Evolutionary conservation across 2,113 vertebrate genomes (phyloP), one percentile per base, ranked within the genome.

Genomic region (Chaetodon trifascialis): DNA sequence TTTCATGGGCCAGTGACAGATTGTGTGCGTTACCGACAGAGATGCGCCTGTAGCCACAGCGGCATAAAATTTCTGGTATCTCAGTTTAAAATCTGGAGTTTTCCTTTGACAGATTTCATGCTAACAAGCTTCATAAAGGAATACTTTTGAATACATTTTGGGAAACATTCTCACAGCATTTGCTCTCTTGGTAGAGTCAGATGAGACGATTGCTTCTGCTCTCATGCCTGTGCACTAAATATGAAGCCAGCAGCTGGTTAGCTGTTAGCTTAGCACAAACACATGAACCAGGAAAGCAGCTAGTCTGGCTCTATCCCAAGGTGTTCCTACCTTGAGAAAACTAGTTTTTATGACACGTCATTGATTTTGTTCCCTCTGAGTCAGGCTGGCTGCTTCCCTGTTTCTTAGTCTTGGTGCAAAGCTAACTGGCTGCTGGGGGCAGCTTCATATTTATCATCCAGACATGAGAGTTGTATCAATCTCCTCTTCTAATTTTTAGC

Each of bases 1-100:
- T 23, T 30, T 46, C 83, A 65, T 47, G 76, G 66, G 9, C 19
- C 52, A 60, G 23, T 38, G 30, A 46, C 19, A 64, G 38, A 47
- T 11, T 38, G 15, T 49, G 69, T 64, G n/a, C 21, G 40, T 21
- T 5, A 40, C 11, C n/a, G 12, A 44, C 14, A 25, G 15, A 68
- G 62, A 34, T 46, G 16, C 16, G 44, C 11, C 42, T 67, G 42
- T 46, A n/a, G 52, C 12, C 38, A 21, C 49, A 54, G 60, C 10
- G 9, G 49, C 34, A 42, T 19, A 21, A 36, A 0, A 16, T 8
- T 3, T 65, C 49, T 44, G 16, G 9, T 30, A 52, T 12, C 59
- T 65, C 23, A 16, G 51, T 7, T 46, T 46, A 7, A n/a, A 55
- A 65, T 34, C 0, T 1, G 19, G 7, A 52, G 34, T 30, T 19